Evolutionary conservation across 2,113 vertebrate species (phyloP), one percentile per base, ranked within the genome.

Genomic region (Serinus canaria): DNA sequence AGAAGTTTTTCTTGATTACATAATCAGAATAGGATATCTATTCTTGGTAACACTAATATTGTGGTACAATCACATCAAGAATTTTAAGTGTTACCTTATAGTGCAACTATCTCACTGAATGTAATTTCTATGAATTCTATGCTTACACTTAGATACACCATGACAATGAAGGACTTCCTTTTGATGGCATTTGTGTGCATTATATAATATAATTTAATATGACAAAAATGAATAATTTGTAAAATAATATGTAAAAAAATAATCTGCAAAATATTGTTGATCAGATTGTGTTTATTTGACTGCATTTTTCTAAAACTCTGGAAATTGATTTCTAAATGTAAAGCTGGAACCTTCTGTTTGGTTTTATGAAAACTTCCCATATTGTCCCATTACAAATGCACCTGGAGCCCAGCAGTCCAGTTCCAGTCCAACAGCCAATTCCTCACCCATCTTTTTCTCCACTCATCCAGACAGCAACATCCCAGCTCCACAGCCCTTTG

Each of bases 1-100:
- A 89, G 92, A 89, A 94, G 90, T 94, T 97, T 94, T 87, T 92
- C 96, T 95, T 98, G 97, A 98, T 98, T 97, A 87, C 87, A 83
- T 90, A 95, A 93, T 96, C 92, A 91, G 85, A 97, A 83, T 92
- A 93, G 84, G 25, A 30, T 91, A 62, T 81, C 91, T 93, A 87
- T 96, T 94, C 87, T 90, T 82, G 56, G 89, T 76, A 90, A 78
- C 16, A 6, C 60, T 87, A 68, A 82, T 75, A 13, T 49, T 82
- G 78, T 80, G 47, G 53, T 55, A 82, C 74, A 64, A 30, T 75
- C 70, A 75, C 60, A 58, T 58, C 66, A 76, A 56, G 92, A 83
- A 49, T 87, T 91, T 92, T 82, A 92, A 90, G 50, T 63, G 19
- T 72, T 84, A 89, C 72, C 47, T 91, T 95, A 21, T n/a, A 74